Percentiles rank a stretch among this genome's conserved stretches.
phyloP scores from a whole-genome alignment of 2,113 vertebrate species.

The Danionella cerebrum region DNA sequence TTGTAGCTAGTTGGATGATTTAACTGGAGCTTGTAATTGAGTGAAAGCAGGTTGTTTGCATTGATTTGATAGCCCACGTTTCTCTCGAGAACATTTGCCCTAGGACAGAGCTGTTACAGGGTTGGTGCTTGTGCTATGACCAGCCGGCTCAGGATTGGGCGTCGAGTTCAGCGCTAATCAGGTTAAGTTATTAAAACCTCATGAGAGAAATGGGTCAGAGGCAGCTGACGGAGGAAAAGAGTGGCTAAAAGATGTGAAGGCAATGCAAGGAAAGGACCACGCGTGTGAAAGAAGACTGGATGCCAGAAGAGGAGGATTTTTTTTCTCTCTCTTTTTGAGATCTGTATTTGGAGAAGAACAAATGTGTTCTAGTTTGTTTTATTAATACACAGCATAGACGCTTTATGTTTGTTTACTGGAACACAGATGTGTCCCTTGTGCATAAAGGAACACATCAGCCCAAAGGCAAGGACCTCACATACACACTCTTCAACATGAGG shows the following conservation, averaged over 20 bases:
- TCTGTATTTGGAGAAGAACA: neutral
- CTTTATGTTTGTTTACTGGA: constrained; percentile 18
- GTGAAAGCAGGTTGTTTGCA: constrained; percentile 7
- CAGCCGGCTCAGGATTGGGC: constrained; percentile 24
- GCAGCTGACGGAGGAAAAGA: constrained; percentile 25
- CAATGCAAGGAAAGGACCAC: neutral
- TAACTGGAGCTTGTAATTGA: constrained; percentile 5
- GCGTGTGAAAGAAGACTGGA: constrained; percentile 1
- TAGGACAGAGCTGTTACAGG: constrained; percentile 5
- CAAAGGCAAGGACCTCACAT: constrained; percentile 13
- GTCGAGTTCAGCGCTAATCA: constrained; percentile 54
- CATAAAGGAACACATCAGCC: constrained; percentile 12
- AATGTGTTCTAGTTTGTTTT: no score
- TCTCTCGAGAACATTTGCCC: neutral
- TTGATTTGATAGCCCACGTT: constrained; percentile 12
- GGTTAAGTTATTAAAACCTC: constrained; percentile 65
- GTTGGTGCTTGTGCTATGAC: neutral
- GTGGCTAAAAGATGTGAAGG: neutral
- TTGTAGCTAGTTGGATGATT: constrained; percentile 36
- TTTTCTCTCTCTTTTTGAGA: neutral
- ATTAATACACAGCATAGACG: no score
- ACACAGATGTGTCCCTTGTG: neutral
- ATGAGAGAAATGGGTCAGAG: constrained; percentile 62
- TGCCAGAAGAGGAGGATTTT: neutral
- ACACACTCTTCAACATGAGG: neutral